phyloP scores from a whole-genome alignment of 2,797 vertebrate species.

The Pseudochirops corinnae region DNA sequence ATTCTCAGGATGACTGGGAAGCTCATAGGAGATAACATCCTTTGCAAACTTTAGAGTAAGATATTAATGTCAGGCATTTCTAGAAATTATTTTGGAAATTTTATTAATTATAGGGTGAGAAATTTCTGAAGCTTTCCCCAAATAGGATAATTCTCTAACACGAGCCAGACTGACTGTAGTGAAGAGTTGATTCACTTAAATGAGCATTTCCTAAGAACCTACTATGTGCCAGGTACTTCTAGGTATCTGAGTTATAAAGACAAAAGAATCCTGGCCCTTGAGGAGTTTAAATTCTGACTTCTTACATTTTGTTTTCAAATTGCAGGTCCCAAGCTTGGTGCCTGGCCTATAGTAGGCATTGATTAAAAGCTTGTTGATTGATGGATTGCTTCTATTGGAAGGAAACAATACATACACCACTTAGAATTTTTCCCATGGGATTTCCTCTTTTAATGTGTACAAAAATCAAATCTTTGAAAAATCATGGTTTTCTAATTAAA shows the following conservation, averaged over 20 bases:
- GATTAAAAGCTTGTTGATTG: not conserved
- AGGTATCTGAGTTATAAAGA: not conserved
- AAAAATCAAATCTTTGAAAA: slow-evolving; percentile 32
- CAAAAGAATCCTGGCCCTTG: not conserved
- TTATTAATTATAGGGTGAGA: slow-evolving; percentile 58
- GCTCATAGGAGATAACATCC: not conserved
- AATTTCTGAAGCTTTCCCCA: not conserved
- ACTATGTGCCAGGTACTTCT: not conserved
- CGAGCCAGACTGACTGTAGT: slow-evolving; percentile 30
- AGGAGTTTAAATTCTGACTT: not conserved
- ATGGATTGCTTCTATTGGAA: not conserved
- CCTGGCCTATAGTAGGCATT: not conserved
- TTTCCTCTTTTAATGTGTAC: slow-evolving; percentile 35
- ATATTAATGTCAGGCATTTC: not conserved
- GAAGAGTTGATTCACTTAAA: not conserved
- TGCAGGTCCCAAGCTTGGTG: not conserved
- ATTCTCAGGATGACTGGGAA: not conserved
- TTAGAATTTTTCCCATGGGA: slow-evolving; percentile 27
- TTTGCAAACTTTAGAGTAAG: not conserved
- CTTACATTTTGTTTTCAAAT: not conserved
- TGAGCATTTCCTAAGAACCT: not conserved
- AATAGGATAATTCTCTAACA: slow-evolving; percentile 26
- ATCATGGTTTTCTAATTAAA: slow-evolving; percentile 45
- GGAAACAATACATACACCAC: not conserved
- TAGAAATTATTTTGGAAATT: slow-evolving; percentile 50